Base-by-base conservation (phyloP, 2,797 vertebrate genomes). In the Sphaeramia orbicularis region DNA sequence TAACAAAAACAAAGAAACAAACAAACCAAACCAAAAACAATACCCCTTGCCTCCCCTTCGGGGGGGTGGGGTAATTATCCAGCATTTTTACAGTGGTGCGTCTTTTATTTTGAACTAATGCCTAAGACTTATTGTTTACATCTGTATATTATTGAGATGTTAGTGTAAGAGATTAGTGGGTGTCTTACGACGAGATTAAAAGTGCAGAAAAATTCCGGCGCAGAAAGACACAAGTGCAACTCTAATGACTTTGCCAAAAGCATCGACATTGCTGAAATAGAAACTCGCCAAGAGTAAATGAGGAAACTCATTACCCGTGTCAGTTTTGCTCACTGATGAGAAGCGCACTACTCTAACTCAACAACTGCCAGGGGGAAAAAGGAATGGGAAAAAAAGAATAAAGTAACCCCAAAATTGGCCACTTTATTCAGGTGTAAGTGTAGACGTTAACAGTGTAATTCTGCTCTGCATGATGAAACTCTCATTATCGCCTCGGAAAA, bases 281-380 rank as follows among this genome's bases (percentile, higher is more conserved):
- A 78, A 80, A 56, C 51, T 65, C 1, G 3, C 71, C 51, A 71
- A 43, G 53, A 72, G 78, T 72, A 89, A 90, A 85, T 80, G 83
- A 83, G 76, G 75, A 86, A 86, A 82, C 73, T 81, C 85, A 86
- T 87, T 89, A 88, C 55, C 74, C 81, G n/a, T 77, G 86, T 90
- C 84, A 83, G 57, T 82, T 87, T 79, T 83, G 70, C 65, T 86
- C 83, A 86, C 83, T 86, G 86, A 83, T 86, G 87, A 90, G 81
- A 54, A 21, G 81, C 68, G 37, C 50, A 63, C 52, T 56, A 38
- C 67, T 77, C 61, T n/a, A 73, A 72, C 74, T 78, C 71, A 62
- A 68, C 76, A 63, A 65, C 44, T 43, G 80, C 81, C 61, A 11
- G 40, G 16, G 74, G 80, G 42, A 18, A 36, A 19, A 12, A 54